Conservation (phyloP, 2,797 vertebrate species). For the Crypturellus tataupa region DNA sequence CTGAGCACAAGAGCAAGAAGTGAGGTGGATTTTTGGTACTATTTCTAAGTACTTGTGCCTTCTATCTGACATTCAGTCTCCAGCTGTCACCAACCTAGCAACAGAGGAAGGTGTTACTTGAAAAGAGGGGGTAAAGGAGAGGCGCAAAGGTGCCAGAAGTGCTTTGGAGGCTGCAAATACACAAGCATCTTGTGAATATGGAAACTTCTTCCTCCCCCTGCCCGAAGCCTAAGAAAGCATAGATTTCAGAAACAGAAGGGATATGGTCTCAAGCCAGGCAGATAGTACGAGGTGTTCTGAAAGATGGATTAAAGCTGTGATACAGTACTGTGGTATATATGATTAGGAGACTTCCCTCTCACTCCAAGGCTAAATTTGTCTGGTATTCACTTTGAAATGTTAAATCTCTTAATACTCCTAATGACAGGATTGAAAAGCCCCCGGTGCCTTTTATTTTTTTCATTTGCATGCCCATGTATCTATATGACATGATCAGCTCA, state of each 20-base stretch:
- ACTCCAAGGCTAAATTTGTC: background rate
- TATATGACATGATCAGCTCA: background rate
- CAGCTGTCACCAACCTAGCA: constrained; percentile 22
- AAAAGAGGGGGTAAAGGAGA: background rate
- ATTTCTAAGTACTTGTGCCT: background rate
- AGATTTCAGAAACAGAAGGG: background rate
- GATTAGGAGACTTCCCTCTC: background rate
- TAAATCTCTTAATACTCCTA: background rate
- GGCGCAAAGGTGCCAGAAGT: background rate
- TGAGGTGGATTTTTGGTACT: constrained; percentile 18
- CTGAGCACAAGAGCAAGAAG: background rate
- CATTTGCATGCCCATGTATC: background rate
- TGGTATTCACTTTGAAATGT: background rate
- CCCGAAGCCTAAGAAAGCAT: background rate
- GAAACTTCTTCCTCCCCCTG: background rate
- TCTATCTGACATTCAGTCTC: constrained; percentile 29
- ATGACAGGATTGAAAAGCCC: background rate
- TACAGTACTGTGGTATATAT: background rate
- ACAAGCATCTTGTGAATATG: background rate
- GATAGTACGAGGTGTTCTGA: background rate
- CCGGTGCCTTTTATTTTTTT: background rate
- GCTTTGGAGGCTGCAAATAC: constrained; percentile 24
- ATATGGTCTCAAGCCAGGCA: background rate
- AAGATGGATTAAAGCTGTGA: background rate
- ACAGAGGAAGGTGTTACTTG: background rate